phyloP scores from a whole-genome alignment of 2,888 invertebrate species.

The Allacma fusca region DNA sequence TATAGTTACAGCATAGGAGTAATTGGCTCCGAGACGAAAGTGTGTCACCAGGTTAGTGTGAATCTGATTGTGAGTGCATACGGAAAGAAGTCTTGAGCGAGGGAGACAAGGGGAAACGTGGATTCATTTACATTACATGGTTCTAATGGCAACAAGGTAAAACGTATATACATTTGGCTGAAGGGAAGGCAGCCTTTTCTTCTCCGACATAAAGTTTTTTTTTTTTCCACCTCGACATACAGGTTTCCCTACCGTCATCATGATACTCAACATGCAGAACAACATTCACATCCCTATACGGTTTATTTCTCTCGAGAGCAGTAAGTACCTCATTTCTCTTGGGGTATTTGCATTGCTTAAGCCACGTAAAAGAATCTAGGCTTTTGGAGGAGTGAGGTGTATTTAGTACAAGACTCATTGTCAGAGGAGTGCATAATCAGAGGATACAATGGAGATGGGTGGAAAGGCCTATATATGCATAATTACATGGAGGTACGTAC shows the following conservation, averaged over 20 bases:
- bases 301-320: neutral
- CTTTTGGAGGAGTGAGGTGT: neutral
- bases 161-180: neutral
- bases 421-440: neutral
- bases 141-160: constrained; percentile 20
- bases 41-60: constrained; percentile 49
- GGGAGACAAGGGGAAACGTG: constrained; percentile 7
- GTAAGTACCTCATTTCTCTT: constrained; percentile 3
- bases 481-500: too few species aligned
- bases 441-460: neutral
- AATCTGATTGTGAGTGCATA: constrained; percentile 23
- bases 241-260: neutral
- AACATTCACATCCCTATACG: constrained; percentile 4
- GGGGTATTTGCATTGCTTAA: neutral
- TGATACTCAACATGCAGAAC: constrained; percentile 13
- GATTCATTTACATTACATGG: constrained; percentile 5
- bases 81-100: neutral
- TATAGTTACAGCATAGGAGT: neutral
- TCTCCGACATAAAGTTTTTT: constrained; percentile 10
- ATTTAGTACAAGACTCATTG: constrained; percentile 6
- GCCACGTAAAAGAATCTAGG: too few species aligned
- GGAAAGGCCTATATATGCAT: neutral
- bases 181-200: neutral
- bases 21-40: constrained; percentile 36
- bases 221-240: neutral